Evolutionary conservation across 2,113 vertebrate species (phyloP), one percentile per base, ranked within the genome.

Genomic region (Anhinga rufa): DNA sequence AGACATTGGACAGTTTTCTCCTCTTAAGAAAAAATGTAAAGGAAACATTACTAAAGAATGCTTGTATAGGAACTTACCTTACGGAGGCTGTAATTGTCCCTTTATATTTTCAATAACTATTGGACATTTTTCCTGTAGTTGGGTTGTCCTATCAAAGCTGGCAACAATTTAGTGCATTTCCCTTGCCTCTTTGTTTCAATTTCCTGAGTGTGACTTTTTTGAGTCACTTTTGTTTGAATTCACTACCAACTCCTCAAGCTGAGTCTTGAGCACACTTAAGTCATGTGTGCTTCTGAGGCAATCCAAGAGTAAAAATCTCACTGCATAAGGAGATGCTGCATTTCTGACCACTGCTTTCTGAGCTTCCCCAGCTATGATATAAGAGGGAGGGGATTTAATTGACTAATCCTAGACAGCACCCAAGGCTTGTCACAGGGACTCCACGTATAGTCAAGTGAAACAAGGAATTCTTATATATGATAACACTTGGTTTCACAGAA

Each of bases 61-160:
- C 1, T 55, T 44, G 3, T 15, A 48, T 32, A 5, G 7, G 16
- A 75, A 62, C 2, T 38, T n/a, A 52, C 13, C 2, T 3, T 9
- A 31, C 24, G 40, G 10, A 10, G 69, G 17, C 6, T 79, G 17
- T 40, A 57, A 55, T 12, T 49, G 29, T 16, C 19, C 5, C 14
- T 57, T 55, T 40, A 22, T 18, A 10, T 46, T 77, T 86, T 48
- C 7, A 38, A 0, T 25, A 79, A 5, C 3, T 46, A 7, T 51
- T 51, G 40, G 22, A 7, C 12, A 36, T 55, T 70, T 36, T 44
- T 48, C 44, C 44, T 66, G 24, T 40, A 51, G 20, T 28, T 85
- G 21, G 20, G 8, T 51, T 65, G 18, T 44, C 14, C 22, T n/a
- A 49, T 14, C 9, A 72, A 74, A 74, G 6, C 28, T 4, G 3